Evolutionary conservation across 2,797 vertebrate species (phyloP), one percentile per base, ranked within the genome.

Genomic region (Enteromius mattozi): DNA sequence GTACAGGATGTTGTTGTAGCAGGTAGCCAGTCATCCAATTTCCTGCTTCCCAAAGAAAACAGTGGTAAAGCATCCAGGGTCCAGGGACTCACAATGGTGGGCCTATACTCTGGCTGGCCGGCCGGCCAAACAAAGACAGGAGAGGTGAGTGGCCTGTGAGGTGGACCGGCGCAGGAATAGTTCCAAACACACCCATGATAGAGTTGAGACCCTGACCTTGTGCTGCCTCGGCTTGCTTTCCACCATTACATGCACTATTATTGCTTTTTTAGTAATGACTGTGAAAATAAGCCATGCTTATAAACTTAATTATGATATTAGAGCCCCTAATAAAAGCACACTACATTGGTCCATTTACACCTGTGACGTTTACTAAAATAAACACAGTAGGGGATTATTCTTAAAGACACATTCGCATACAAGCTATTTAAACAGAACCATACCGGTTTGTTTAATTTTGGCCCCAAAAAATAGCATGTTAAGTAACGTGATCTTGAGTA

Each of bases 11-110:
- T 96, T 96, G 95, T 95, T 96, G 93, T 95, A 95, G 94, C 95
- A 96, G 95, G 95, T 96, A 95, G 95, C 93, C 94, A 95, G 94
- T 96, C 94, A 94, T 95, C 94, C 94, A 96, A 96, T 96, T 96
- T 96, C 95, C 95, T 96, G 94, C 94, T 95, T 95, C 95, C 94
- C 94, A 95, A 95, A 95, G 94, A 95, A 96, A 95, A 96, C 94
- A 96, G 94, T 92, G 91, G 91, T 83, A 33, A 88, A 93, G 92
- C 93, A 91, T 74, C 87, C 83, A 91, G 91, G 91, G 91, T 94
- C 92, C 90, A 89, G 91, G 85, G 86, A 90, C 92, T 90, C 89
- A 96, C 95, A 96, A 96, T 95, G 91, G 94, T 87, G 90, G 90
- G 93, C 93, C 94, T 95, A 92, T 95, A 90, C 90, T 93, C 89